Base-by-base conservation (phyloP, 1,140 invertebrate species). In the Drosophila virilis region DNA sequence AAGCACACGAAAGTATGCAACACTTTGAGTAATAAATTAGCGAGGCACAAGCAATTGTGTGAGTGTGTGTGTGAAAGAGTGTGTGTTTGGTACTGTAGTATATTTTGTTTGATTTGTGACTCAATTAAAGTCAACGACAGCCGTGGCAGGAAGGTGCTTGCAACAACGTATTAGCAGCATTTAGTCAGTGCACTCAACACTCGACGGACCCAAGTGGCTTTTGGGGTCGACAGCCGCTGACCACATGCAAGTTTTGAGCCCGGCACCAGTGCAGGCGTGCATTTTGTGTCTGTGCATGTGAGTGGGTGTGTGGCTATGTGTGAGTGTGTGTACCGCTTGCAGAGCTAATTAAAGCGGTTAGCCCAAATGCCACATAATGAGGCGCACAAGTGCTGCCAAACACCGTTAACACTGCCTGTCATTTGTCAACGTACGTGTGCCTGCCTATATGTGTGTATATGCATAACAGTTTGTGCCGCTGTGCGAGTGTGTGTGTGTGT, bases 71-170 rank as follows among this genome's bases (percentile, higher is more conserved):
- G n/a, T 37, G 62, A 8, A 46, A 38, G 35, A 17, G 50, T 75
- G 50, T 58, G 71, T 60, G 61, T 46, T 45, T 65, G 46, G 78
- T 79, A 67, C 77, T 77, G 78, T 78, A 83, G 90, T 84, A 88
- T 91, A 91, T 91, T 88, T 91, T 91, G 78, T 80, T 91, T 91
- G 88, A 91, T 91, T 91, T 91, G 88, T 91, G 88, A 91, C 89
- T 91, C 88, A 88, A 91, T 91, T 91, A 91, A 90, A 91, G 74
- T 80, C 82, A 80, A 78, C 69, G 66, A 65, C 78, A 86, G 85
- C 68, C 82, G 77, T 69, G 62, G 33, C 79, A 82, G 68, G 80
- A 83, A 77, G 74, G 78, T 82, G 67, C 82, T 60, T 60, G 64
- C 61, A 75, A 61, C 67, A 59, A 40, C 58, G 74, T 62, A 76